Evolutionary conservation across 2,888 invertebrate genomes (phyloP).

Genomic region (Mycalesis mineus): DNA sequence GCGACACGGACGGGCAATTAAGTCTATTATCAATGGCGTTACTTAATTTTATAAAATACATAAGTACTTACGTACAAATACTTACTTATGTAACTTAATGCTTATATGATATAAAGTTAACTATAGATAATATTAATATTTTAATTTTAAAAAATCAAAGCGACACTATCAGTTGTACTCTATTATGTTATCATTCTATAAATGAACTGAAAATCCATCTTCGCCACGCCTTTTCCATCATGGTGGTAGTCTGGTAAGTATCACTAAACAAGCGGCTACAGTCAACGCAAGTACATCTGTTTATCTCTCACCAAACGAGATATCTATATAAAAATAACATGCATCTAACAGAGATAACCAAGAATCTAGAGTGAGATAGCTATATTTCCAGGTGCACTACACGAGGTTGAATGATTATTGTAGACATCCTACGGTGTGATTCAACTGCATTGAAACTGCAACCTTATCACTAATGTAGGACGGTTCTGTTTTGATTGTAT

Average conservation of each 20-base stretch:
- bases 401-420: constrained; percentile 51
- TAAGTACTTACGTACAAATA: no score
- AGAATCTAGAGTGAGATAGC: constrained; percentile 62
- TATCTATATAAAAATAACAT: constrained; percentile 70
- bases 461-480: constrained; percentile 52
- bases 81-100: no score
- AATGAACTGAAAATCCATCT: constrained; percentile 16
- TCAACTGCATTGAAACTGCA: constrained; percentile 67
- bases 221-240: constrained; percentile 74
- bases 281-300: constrained; percentile 58
- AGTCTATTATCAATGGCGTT: no score
- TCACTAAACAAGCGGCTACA: constrained; percentile 54
- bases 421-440: constrained; percentile 38
- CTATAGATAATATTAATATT: background rate
- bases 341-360: constrained; percentile 66
- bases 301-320: constrained; percentile 71
- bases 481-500: constrained; percentile 57
- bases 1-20: no score
- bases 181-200: constrained; percentile 1
- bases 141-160: background rate
- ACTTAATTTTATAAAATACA: no score
- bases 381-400: constrained; percentile 64
- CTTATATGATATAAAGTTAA: no score
- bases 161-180: background rate
- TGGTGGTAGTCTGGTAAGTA: constrained; percentile 62